Evolutionary conservation across 2,888 invertebrate genomes (phyloP), one percentile per base, ranked within the genome.

Genomic region (Drosophila sordidapex): DNA sequence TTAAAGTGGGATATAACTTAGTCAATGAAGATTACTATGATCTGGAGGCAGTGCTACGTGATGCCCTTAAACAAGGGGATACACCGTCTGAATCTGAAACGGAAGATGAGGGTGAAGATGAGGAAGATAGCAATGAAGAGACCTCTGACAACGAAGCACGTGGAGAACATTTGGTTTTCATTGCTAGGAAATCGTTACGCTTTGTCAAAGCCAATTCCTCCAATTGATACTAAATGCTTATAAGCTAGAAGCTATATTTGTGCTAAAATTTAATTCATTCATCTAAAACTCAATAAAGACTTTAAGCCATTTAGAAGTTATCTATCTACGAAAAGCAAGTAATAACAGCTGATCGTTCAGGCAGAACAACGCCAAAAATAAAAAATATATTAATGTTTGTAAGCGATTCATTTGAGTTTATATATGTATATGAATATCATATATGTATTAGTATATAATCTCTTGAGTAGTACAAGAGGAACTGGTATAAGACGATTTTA

Each of bases 11-110:
- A 13, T 89, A 90, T 33, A 90, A 68, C 43, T 79, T 92, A 51
- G 83, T 92, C 15, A 92, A 92, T 31, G 89, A 92, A 6, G 92
- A 92, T 4, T 92, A 83, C 62, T 92, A 91, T 7, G 91, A 84
- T 46, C 78, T 92, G 60, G 90, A 87, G 31, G 80, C 76, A 0
- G 76, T 79, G 1, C 25, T 86, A 0, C 56, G 68, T 4, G 76
- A 76, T 35, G 78, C 64, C 5, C 46, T 71, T 31, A 64, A 67
- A 0, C 49, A 63, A 46, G 62, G 77, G 11, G 46, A 71, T 1
- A 62, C 70, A 10, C 36, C 56, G 8, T 35, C 21, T 1, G 51
- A 51, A 8, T 49, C 36, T 2, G 71, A 70, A 4, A 67, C 61
- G 6, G 66, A 81, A 15, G 72, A 73, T 2, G 74, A 74, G 7